phyloP scores from a whole-genome alignment of 1,140 invertebrate genomes.

The Scaptomyza montana region DNA sequence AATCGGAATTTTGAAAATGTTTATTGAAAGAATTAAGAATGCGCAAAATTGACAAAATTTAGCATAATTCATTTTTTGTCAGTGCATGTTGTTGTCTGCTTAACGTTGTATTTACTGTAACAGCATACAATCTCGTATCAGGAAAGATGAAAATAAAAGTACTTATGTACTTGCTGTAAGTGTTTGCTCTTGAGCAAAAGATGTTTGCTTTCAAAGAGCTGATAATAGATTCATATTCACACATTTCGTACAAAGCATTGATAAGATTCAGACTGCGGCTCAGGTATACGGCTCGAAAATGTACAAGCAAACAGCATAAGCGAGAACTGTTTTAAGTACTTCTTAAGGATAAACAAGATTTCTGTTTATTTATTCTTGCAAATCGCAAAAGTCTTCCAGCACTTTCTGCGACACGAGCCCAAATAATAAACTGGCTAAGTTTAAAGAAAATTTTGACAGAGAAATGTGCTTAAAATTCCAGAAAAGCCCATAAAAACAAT shows the following conservation, averaged over 20 bases:
- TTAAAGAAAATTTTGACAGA: conserved; percentile 52
- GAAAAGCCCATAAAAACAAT: conserved; percentile 16
- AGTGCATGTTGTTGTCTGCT: too few species aligned
- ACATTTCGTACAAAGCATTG: conserved; percentile 12
- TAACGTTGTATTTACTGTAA: conserved; percentile 1
- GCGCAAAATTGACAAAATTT: too few species aligned
- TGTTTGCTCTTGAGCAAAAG: conserved; percentile 10
- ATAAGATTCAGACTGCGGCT: conserved; percentile 4
- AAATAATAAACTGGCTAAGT: conserved; percentile 27
- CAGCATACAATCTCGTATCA: conserved; percentile 6
- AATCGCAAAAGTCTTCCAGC: conserved; percentile 38
- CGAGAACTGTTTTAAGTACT: neutral
- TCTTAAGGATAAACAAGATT: conserved; percentile 12
- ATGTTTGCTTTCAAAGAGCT: conserved; percentile 23
- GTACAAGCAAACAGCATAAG: neutral
- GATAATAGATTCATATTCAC: conserved; percentile 12
- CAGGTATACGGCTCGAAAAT: neutral
- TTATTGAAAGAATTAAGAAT: too few species aligned
- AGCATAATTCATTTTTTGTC: neutral
- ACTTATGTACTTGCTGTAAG: conserved; percentile 7
- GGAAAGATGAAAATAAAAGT: neutral
- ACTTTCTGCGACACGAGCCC: conserved; percentile 47
- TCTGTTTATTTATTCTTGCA: neutral
- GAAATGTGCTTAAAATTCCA: conserved; percentile 31
- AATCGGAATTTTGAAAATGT: too few species aligned